Conservation (phyloP, 2,888 invertebrate genomes). For the Caenorhabditis sp. region DNA sequence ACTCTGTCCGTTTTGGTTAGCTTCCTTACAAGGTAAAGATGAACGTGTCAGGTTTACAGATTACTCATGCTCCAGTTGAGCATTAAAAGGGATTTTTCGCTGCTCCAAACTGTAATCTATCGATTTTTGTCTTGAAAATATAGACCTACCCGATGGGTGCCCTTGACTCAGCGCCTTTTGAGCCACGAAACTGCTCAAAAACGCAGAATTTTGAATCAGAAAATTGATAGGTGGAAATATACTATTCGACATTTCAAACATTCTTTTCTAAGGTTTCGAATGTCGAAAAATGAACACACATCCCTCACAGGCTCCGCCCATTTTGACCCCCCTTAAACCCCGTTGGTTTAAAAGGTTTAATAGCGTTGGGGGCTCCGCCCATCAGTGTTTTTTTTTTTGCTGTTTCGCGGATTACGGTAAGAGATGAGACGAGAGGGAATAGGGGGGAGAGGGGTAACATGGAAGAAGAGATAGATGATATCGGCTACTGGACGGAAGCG, state of each 20-base stretch:
- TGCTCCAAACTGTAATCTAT: too few relatives aligned
- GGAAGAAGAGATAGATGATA: not conserved
- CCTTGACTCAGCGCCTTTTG: constrained; percentile 26
- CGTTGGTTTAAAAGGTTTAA: too few relatives aligned
- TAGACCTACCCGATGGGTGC: constrained; percentile 34
- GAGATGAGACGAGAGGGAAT: not conserved
- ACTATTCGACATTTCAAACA: constrained; percentile 15
- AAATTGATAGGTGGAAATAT: constrained; percentile 62
- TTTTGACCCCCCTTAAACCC: not conserved
- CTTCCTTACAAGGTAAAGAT: too few relatives aligned
- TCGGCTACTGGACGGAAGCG: constrained; percentile 6
- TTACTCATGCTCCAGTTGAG: too few relatives aligned
- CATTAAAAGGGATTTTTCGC: too few relatives aligned
- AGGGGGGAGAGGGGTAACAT: too few relatives aligned
- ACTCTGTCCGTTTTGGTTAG: too few relatives aligned
- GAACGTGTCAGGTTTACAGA: too few relatives aligned
- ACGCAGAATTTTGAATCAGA: constrained; percentile 45
- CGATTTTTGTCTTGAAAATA: too few relatives aligned
- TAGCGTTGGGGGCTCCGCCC: too few relatives aligned
- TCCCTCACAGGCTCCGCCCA: constrained; percentile 25
- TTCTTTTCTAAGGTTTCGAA: not conserved
- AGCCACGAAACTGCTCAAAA: constrained; percentile 42
- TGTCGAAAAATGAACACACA: not conserved
- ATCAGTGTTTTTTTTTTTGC: too few relatives aligned
- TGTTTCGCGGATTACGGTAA: constrained; percentile 8